A percentile compares a stretch with the other conserved stretches of the same genome.
Conservation (phyloP, 2,797 vertebrate genomes). For the Tachyglossus aculeatus region DNA sequence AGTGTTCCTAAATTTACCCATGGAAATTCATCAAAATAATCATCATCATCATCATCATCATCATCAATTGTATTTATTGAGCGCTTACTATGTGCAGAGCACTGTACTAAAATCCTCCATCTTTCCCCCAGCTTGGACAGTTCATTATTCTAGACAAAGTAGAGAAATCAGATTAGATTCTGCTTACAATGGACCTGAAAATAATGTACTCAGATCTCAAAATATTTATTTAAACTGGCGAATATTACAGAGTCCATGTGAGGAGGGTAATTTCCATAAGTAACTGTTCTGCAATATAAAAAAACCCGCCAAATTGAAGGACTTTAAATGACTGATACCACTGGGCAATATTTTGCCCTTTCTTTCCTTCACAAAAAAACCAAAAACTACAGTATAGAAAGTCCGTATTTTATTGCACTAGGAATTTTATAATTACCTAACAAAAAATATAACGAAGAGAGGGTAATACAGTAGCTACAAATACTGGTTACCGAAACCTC, state of each 20-base stretch:
- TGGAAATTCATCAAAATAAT: background rate
- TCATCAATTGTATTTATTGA: background rate
- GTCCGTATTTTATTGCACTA: constrained; percentile 55
- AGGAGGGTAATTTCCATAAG: constrained; percentile 1
- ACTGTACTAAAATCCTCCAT: constrained; percentile 1
- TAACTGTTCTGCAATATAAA: constrained; percentile 7
- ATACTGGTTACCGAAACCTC: constrained; percentile 37
- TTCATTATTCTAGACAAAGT: constrained; percentile 23
- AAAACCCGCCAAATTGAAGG: constrained; percentile 15
- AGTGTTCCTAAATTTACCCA: too few species aligned
- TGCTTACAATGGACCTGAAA: constrained; percentile 3
- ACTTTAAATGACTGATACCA: background rate
- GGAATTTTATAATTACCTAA: constrained; percentile 35
- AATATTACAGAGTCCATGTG: background rate
- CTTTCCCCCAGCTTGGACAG: constrained; percentile 11
- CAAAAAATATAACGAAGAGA: constrained; percentile 39
- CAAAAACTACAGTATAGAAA: constrained; percentile 11
- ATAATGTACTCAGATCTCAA: background rate
- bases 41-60: background rate
- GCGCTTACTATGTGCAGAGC: constrained; percentile 1
- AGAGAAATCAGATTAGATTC: constrained; percentile 17
- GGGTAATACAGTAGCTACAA: constrained; percentile 45
- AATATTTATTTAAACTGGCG: constrained; percentile 10
- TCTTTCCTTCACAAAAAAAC: constrained; percentile 5
- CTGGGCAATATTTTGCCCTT: background rate